Evolutionary conservation across 2,888 invertebrate genomes (phyloP), one percentile per base, ranked within the genome.

Genomic region (Noctua comes): DNA sequence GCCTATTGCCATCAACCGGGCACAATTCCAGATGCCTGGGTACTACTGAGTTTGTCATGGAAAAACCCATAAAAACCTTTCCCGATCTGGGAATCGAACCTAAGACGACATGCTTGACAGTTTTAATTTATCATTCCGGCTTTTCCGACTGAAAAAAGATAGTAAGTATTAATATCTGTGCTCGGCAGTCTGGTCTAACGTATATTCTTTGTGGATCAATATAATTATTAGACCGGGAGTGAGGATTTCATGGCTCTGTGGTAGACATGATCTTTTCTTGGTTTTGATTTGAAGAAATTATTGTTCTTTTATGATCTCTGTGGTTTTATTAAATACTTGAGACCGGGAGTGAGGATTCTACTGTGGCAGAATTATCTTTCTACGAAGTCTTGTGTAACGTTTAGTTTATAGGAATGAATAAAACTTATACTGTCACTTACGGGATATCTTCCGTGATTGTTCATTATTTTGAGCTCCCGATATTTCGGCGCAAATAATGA

Each of bases 41-140:
- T 0, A 51, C 3, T 51, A 51, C 54, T n/a, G 11, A 13, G n/a
- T 57, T 57, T 13, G 2, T n/a, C 10, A 57, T 57, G 13, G n/a
- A 13, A 13, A 57, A 27, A 27, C 13, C 6, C 5, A 24, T 24
- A 7, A 24, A 54, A 8, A 8, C 6, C 7, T 24, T 54, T 54
- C 8, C 10, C 51, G 2, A 21, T 7, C 51, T 51, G 51, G 21
- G 8, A 7, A 21, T 51, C 51, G 24, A 54, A 54, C 24, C 24
- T 24, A 4, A 57, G 57, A 57, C 13, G 3, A 10, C n/a, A 13
- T n/a, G 11, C 11, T 24, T n/a, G 21, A 7, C 10, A 10, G 82
- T 86, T 89, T 89, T 88, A 89, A 36, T 89, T 88, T n/a, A 89
- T 85, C 77, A 78, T 48, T 68, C 31, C 27, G 83, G 59, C 81